phyloP scores from a whole-genome alignment of 1,140 invertebrate species.

The Lordiphosa collinella region DNA sequence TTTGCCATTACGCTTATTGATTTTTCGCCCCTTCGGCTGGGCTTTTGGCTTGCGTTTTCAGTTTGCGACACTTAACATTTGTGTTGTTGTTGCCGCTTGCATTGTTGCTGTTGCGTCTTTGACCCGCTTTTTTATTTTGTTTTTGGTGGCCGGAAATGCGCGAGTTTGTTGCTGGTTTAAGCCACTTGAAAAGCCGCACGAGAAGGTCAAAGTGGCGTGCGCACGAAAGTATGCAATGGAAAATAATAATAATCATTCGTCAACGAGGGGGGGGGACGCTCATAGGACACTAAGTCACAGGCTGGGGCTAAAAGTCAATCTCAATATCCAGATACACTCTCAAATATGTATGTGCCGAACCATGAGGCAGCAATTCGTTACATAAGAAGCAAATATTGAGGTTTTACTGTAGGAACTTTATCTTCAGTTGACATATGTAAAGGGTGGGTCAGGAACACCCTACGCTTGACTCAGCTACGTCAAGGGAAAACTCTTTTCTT shows the following conservation, averaged over 20 bases:
- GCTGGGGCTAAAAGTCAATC: no score
- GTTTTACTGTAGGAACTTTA: no score
- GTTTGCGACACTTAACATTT: constrained; percentile 71
- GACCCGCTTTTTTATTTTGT: constrained; percentile 47
- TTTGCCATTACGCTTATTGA: constrained; percentile 70
- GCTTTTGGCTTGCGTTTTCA: constrained; percentile 52
- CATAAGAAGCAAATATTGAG: no score
- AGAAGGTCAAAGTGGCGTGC: constrained; percentile 40
- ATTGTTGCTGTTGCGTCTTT: constrained; percentile 46
- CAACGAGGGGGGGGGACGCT: no score
- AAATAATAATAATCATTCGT: constrained; percentile 36
- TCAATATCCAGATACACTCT: no score
- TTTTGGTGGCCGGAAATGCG: constrained; percentile 52
- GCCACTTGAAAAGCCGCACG: constrained; percentile 7
- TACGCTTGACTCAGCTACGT: no score
- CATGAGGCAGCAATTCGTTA: no score
- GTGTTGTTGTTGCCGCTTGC: constrained; percentile 13
- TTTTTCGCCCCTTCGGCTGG: constrained; percentile 38
- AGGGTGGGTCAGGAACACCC: no score
- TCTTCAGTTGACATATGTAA: no score
- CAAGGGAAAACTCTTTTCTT: no score
- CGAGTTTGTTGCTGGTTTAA: constrained; percentile 12
- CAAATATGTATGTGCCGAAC: no score
- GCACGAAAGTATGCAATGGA: background rate
- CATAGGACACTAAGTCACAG: no score